These are phyloP conservation scores for Xenopus laevis DNA, from an alignment of 2,113 vertebrate species.

Conservation along the genomic window DNA sequence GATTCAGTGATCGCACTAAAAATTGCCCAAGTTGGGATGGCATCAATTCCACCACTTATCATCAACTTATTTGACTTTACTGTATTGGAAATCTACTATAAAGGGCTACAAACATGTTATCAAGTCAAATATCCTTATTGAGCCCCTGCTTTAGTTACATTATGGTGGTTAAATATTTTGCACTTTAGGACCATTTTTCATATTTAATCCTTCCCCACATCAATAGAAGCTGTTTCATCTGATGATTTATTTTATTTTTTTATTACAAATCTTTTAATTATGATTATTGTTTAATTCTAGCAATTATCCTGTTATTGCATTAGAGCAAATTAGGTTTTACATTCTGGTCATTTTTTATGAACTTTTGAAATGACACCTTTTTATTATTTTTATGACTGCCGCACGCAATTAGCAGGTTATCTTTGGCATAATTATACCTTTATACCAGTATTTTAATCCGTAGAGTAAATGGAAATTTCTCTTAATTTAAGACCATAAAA, in stretches of 20 bases:
- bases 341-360: conserved; percentile 1
- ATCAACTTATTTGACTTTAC: too few relatives aligned
- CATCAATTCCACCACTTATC: too few relatives aligned
- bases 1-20: too few relatives aligned
- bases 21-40: too few relatives aligned
- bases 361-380: not conserved
- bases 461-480: not conserved
- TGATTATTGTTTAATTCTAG: not conserved
- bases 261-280: not conserved
- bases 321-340: not conserved
- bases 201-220: not conserved
- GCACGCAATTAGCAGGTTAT: not conserved
- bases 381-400: not conserved
- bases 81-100: too few relatives aligned
- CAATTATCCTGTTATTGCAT: conserved; percentile 1
- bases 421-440: not conserved
- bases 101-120: too few relatives aligned
- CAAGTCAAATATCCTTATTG: too few relatives aligned
- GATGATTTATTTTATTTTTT: not conserved
- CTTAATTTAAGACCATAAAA: too few relatives aligned
- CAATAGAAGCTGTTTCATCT: not conserved
- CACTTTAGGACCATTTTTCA: too few relatives aligned
- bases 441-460: not conserved
- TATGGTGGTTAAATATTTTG: too few relatives aligned
- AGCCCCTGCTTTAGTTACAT: too few relatives aligned